Percentiles rank a stretch among this genome's conserved stretches.
Conservation (phyloP, 1,140 invertebrate species). For the Leptinotarsa defecta region DNA sequence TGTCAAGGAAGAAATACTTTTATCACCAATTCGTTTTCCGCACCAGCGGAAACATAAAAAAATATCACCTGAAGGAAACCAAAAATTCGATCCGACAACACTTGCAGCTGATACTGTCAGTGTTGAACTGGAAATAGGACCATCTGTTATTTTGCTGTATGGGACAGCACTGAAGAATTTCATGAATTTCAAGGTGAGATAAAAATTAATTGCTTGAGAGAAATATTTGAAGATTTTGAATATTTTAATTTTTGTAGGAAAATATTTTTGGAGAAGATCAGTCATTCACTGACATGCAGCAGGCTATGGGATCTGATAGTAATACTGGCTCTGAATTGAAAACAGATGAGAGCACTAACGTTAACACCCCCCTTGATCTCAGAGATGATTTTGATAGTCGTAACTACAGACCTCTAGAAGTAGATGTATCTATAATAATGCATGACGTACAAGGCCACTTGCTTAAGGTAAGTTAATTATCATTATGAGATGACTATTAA, state of each 20-base stretch:
- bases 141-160: conserved; percentile 86
- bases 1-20: conserved; percentile 88
- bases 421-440: conserved; percentile 90
- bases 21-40: conserved; percentile 89
- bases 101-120: conserved; percentile 85
- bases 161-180: conserved; percentile 88
- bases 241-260: conserved; percentile 64
- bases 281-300: conserved; percentile 89
- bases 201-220: not conserved
- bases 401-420: conserved; percentile 85
- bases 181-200: conserved; percentile 78
- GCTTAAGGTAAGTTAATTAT: conserved; percentile 65
- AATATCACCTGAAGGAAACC: conserved; percentile 60
- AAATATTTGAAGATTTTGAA: not conserved
- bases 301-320: conserved; percentile 54
- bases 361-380: conserved; percentile 50
- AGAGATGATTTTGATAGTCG: conserved; percentile 77
- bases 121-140: conserved; percentile 91
- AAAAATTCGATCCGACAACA: conserved; percentile 85
- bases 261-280: conserved; percentile 97
- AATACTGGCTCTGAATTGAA: conserved; percentile 43
- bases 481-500: not conserved
- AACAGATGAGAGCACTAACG: conserved; percentile 43
- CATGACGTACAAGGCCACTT: conserved; percentile 94
- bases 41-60: conserved; percentile 61